phyloP scores from a whole-genome alignment of 2,888 invertebrate genomes.

The Resseliella maxima region DNA sequence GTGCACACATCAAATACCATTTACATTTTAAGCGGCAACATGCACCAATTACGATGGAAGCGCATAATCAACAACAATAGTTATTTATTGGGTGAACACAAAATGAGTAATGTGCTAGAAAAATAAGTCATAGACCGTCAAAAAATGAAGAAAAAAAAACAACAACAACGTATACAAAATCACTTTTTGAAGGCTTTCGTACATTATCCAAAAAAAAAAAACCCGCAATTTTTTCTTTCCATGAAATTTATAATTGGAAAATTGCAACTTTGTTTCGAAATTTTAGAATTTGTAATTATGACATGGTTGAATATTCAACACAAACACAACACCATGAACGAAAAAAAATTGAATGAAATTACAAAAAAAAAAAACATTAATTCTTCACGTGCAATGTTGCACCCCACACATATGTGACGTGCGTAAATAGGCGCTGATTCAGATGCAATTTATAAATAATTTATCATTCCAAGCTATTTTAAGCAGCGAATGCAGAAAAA shows the following conservation, averaged over 20 bases:
- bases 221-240: too few relatives aligned
- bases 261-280: slow-evolving; percentile 6
- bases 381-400: neutral
- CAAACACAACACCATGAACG: neutral
- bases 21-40: neutral
- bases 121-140: neutral
- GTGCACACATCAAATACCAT: neutral
- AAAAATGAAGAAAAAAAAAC: too few relatives aligned
- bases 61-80: neutral
- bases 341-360: neutral
- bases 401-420: neutral
- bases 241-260: neutral
- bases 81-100: neutral
- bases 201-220: too few relatives aligned
- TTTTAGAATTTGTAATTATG: slow-evolving; percentile 34
- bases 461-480: neutral
- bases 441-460: slow-evolving; percentile 29
- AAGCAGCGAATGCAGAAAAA: neutral
- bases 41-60: slow-evolving; percentile 17
- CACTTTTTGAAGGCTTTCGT: neutral
- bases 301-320: neutral
- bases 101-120: neutral
- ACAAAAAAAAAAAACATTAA: neutral
- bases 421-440: neutral
- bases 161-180: too few relatives aligned